Base-by-base conservation (phyloP, 2,113 vertebrate genomes). In the Larimichthys polyactis region DNA sequence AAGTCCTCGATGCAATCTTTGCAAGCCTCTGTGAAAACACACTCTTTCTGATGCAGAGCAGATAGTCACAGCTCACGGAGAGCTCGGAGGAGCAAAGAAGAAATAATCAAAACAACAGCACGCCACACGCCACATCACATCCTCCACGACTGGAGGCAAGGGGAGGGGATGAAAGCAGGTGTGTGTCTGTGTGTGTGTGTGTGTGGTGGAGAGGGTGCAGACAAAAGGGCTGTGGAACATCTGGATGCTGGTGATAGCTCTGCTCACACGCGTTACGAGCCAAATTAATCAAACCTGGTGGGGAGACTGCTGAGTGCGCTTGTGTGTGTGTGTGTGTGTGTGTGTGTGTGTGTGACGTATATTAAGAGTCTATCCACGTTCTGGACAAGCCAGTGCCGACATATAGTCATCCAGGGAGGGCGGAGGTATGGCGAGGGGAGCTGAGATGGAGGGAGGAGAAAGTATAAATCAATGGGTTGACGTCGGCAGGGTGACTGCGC, bases 241-340 rank as follows among this genome's bases (percentile, higher is more conserved):
- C 94, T 95, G 95, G 94, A 92, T 94, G 79, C 81, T 51, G 62
- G 87, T 84, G 94, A 95, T 94, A 93, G 94, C 82, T 89, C 78
- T 88, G 82, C 89, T 94, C 87, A 81, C 81, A 79, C n/a, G 83
- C 85, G 81, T 91, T 92, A 92, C 82, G 70, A 91, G 89, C 82
- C 90, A 90, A 92, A 94, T 94, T 93, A 94, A 95, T 95, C 92
- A 94, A 94, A 94, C 90, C 88, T 91, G 83, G 87, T 87, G 90
- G 85, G 83, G 86, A 88, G 85, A 84, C 89, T 85, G 88, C 87
- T 69, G 73, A 68, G 88, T 62, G 79, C 66, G 69, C 82, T 78
- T 78, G 74, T 73, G 63, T 29, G 29, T 29, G 29, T 29, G 74
- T 73, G 62, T 73, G 63, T 29, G 29, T 29, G 29, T 29, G 74